phyloP scores from a whole-genome alignment of 1,140 invertebrate genomes.

The Eciton burchellii region DNA sequence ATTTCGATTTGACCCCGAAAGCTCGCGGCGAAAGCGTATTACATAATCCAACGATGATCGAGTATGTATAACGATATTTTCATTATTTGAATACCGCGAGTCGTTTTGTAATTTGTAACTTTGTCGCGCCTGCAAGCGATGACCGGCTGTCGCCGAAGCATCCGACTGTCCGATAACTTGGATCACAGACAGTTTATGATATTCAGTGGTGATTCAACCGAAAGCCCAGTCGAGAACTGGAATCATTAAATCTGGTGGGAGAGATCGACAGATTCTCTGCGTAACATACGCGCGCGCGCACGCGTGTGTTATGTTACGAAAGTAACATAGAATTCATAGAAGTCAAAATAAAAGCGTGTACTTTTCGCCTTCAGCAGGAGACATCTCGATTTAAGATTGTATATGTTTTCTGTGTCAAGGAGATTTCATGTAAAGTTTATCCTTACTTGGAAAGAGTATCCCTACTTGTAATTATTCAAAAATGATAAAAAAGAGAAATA shows the following conservation, averaged over 20 bases:
- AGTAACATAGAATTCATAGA: not conserved
- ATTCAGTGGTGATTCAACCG: constrained; percentile 54
- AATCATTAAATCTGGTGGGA: constrained; percentile 65
- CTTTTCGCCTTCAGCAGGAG: not conserved
- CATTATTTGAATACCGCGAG: not conserved
- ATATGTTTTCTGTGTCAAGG: no score
- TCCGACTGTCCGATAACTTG: not conserved
- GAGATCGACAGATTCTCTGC: constrained; percentile 24
- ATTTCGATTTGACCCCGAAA: not conserved
- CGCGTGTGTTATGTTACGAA: constrained; percentile 19
- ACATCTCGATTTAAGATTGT: no score
- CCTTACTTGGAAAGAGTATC: no score
- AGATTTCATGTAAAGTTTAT: no score
- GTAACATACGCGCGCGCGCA: constrained; percentile 32
- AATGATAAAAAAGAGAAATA: no score
- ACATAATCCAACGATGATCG: not conserved
- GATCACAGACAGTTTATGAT: constrained; percentile 15
- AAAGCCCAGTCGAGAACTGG: constrained; percentile 71
- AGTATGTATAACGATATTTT: not conserved
- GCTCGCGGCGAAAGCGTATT: not conserved
- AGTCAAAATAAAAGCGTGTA: constrained; percentile 4
- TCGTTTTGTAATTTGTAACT: not conserved
- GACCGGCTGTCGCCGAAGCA: not conserved
- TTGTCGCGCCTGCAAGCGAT: not conserved
- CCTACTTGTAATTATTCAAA: no score